These are phyloP conservation scores for Neosilurus mollespiculum DNA, from an alignment of 2,797 vertebrate genomes.

Conservation along the genomic window DNA sequence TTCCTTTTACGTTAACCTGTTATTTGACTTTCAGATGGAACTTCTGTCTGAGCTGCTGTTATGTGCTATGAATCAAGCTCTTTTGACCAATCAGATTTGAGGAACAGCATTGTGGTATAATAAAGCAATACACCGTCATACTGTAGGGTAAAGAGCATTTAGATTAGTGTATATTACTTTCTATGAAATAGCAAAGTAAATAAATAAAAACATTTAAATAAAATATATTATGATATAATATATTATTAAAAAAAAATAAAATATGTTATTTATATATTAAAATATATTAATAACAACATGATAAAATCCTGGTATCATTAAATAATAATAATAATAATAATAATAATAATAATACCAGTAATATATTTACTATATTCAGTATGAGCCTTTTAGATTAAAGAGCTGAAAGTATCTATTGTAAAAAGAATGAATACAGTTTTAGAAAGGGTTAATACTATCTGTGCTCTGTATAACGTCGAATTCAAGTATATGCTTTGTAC, in stretches of 20 bases:
- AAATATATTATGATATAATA: too few species aligned
- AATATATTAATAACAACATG: too few species aligned
- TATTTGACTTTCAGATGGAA: background rate
- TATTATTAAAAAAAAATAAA: too few species aligned
- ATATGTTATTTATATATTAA: too few species aligned
- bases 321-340: background rate
- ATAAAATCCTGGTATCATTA: background rate
- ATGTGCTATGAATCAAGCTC: background rate
- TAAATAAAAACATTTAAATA: too few species aligned
- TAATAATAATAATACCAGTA: too few species aligned
- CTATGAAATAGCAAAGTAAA: background rate
- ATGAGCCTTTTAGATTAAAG: background rate
- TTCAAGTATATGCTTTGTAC: background rate
- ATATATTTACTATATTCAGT: too few species aligned
- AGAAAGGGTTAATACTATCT: constrained; percentile 10
- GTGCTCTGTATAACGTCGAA: background rate
- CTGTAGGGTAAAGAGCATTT: too few species aligned
- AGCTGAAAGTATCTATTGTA: background rate
- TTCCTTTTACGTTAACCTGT: background rate
- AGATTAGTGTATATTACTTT: too few species aligned
- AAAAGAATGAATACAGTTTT: background rate
- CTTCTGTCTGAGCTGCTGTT: background rate
- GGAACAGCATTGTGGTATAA: background rate
- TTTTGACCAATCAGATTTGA: background rate
- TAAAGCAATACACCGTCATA: too few species aligned